These are phyloP conservation scores for Lepisosteus osseus DNA, from an alignment of 2,113 vertebrate species.

Conservation along the genomic window DNA sequence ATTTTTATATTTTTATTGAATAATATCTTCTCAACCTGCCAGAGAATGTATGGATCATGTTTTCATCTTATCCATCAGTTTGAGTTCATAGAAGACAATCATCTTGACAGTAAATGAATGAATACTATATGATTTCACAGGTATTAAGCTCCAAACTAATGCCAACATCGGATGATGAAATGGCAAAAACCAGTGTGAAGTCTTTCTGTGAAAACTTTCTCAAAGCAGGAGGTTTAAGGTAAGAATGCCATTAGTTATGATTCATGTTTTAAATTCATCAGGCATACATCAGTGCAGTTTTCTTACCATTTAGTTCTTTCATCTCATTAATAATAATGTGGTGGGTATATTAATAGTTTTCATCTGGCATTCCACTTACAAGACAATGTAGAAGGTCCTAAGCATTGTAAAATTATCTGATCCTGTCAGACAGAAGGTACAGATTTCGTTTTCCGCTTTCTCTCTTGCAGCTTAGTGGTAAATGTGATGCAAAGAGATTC, in stretches of 20 bases:
- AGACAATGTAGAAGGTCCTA: too few species aligned
- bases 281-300: not conserved
- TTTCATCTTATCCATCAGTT: not conserved
- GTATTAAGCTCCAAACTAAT: slow-evolving; percentile 98
- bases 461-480: slow-evolving; percentile 85
- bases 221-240: slow-evolving; percentile 95
- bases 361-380: too few species aligned
- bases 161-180: slow-evolving; percentile 97
- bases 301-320: too few species aligned
- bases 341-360: too few species aligned
- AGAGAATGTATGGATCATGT: too few species aligned
- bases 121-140: slow-evolving; percentile 47
- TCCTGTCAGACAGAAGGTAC: too few species aligned
- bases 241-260: slow-evolving; percentile 24
- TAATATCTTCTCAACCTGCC: too few species aligned
- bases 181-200: slow-evolving; percentile 97
- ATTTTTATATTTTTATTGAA: too few species aligned
- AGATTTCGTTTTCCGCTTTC: slow-evolving; percentile 12
- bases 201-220: slow-evolving; percentile 99
- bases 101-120: too few species aligned
- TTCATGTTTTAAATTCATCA: not conserved
- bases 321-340: too few species aligned
- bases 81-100: too few species aligned
- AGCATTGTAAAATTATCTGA: too few species aligned
- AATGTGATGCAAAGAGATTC: slow-evolving; percentile 99